Evolutionary conservation across 2,113 vertebrate genomes (phyloP).

Genomic region (Cryptotis parvus): DNA sequence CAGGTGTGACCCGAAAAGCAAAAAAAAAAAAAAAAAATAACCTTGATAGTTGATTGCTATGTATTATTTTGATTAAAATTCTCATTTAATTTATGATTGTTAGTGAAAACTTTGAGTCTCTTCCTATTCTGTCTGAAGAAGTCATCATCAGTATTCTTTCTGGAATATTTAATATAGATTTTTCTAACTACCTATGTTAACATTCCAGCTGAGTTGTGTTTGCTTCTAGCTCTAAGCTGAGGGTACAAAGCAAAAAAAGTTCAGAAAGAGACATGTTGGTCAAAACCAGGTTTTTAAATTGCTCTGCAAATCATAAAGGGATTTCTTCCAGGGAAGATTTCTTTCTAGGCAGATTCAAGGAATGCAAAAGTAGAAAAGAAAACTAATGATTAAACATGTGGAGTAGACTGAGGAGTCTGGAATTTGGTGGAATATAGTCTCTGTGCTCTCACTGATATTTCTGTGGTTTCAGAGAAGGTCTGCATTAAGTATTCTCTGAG

Average conservation of each 20-base stretch:
- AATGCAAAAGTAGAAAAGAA: not conserved
- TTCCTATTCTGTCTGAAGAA: not conserved
- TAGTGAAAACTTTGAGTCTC: constrained; percentile 12
- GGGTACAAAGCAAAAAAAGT: not conserved
- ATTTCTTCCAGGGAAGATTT: not conserved
- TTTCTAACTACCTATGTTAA: not conserved
- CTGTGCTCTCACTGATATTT: not conserved
- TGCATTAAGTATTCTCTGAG: not conserved
- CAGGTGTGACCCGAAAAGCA: no score
- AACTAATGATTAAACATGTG: not conserved
- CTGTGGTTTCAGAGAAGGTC: not conserved
- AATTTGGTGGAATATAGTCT: not conserved
- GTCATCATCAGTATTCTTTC: not conserved
- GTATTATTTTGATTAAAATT: constrained; percentile 7
- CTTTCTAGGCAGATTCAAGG: not conserved
- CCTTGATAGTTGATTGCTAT: not conserved
- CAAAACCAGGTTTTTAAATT: not conserved
- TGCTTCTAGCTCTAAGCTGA: not conserved
- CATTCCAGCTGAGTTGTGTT: not conserved
- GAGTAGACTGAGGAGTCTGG: not conserved
- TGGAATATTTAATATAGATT: constrained; percentile 15
- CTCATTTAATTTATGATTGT: not conserved
- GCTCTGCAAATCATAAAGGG: not conserved
- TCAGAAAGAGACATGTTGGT: no score
- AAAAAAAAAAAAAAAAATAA: not conserved